Percentiles rank a stretch among this genome's conserved stretches.
Evolutionary conservation across 2,888 invertebrate species (phyloP).

Genomic region (Drosophila phalerata): DNA sequence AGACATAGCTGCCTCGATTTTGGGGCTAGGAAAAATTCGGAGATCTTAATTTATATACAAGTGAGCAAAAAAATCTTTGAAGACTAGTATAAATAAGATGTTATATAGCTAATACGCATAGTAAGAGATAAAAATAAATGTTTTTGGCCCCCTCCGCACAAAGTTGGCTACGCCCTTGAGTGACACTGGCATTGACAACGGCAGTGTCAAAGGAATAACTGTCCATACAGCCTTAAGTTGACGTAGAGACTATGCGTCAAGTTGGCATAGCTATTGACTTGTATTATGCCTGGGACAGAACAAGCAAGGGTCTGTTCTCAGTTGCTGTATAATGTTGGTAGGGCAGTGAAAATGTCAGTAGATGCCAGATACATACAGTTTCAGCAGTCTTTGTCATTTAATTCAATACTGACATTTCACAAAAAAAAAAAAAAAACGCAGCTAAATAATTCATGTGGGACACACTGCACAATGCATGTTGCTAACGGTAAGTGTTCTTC

Average conservation of each 20-base stretch:
- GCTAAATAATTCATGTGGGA: slow-evolving; percentile 74
- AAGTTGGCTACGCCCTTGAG: background rate
- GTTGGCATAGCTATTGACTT: slow-evolving; percentile 72
- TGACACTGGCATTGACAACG: background rate
- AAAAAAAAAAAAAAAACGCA: too few species aligned
- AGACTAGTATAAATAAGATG: too few species aligned
- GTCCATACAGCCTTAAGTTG: slow-evolving; percentile 8
- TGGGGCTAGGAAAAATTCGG: too few species aligned
- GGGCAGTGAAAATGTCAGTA: background rate
- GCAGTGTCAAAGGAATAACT: background rate
- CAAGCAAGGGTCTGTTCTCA: background rate
- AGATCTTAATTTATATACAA: too few species aligned
- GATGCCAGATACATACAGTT: background rate
- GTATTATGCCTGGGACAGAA: slow-evolving; percentile 1
- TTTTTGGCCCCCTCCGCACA: too few species aligned
- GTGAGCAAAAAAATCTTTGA: too few species aligned
- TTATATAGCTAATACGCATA: too few species aligned
- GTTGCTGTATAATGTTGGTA: slow-evolving; percentile 20
- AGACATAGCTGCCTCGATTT: too few species aligned
- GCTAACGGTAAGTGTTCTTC: slow-evolving; percentile 32
- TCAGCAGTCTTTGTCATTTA: slow-evolving; percentile 41
- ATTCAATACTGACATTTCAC: slow-evolving; percentile 64
- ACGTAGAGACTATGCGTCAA: slow-evolving; percentile 13
- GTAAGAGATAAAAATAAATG: too few species aligned
- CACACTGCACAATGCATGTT: slow-evolving; percentile 34